phyloP scores from a whole-genome alignment of 2,888 invertebrate genomes.

The Eurytoma adleriae region DNA sequence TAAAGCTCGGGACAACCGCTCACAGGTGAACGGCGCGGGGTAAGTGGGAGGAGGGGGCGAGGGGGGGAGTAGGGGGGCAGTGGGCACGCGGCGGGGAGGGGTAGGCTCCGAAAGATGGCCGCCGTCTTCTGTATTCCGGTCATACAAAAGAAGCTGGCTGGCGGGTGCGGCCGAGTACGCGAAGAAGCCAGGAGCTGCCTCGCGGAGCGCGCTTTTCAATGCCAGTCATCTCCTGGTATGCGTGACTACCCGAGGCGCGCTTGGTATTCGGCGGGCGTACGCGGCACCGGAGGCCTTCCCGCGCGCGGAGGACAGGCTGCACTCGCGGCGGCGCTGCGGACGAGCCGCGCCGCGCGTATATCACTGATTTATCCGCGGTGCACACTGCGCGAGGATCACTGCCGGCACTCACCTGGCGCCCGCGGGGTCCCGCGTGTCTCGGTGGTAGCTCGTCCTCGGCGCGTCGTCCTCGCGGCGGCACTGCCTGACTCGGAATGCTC shows the following conservation, averaged over 20 bases:
- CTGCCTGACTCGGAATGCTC: slow-evolving; percentile 64
- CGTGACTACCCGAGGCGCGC: slow-evolving; percentile 64
- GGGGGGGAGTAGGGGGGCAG: neutral
- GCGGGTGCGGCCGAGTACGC: slow-evolving; percentile 43
- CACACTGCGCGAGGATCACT: neutral
- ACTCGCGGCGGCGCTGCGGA: slow-evolving; percentile 10
- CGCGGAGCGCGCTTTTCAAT: slow-evolving; percentile 70
- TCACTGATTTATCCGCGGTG: neutral
- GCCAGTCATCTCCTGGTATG: slow-evolving; percentile 75
- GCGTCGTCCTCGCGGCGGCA: slow-evolving; percentile 62
- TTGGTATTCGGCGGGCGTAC: slow-evolving; percentile 68
- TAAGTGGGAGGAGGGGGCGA: neutral
- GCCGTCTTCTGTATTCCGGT: slow-evolving; percentile 74
- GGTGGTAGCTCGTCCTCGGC: neutral
- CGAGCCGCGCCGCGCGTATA: slow-evolving; percentile 29
- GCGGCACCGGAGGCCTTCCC: slow-evolving; percentile 65
- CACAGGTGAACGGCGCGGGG: slow-evolving; percentile 8
- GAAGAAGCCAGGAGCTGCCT: slow-evolving; percentile 57
- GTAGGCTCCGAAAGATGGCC: slow-evolving; percentile 70
- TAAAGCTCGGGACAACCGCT: neutral
- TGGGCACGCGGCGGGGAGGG: slow-evolving; percentile 55
- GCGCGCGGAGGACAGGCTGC: slow-evolving; percentile 10
- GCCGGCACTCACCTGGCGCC: neutral
- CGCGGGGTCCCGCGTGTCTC: slow-evolving; percentile 34
- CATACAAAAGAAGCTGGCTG: slow-evolving; percentile 61